Evolutionary conservation across 1,140 invertebrate species (phyloP), one percentile per base, ranked within the genome.

Genomic region (Oedothorax gibbosus): DNA sequence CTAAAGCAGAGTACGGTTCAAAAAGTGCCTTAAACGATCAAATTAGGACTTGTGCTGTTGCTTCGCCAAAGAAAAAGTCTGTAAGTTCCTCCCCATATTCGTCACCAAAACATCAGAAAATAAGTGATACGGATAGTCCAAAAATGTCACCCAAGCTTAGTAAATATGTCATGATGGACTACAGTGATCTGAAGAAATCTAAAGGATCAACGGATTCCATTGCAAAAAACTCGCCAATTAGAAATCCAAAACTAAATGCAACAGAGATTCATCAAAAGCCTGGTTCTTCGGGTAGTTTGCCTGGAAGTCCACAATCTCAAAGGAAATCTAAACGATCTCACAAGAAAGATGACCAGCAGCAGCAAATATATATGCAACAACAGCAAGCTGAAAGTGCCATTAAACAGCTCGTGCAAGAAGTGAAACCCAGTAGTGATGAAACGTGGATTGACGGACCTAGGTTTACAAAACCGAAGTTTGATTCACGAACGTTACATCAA

Each of bases 361-460:
- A 7, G 89, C 90, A 10, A 87, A 87, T 0, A 51, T 71, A 51
- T 9, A 12, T 51, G 6, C 68, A 71, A 18, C 89, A 49, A 92
- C 35, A 50, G 21, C 89, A 64, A 49, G 71, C 87, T 91, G 86
- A 92, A 51, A 71, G 64, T 69, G 73, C 73, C 2, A 14, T 69
- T 35, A 78, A 78, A 53, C 49, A 62, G 35, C 49, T 78, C 7
- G 71, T 57, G 18, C 81, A 77, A 77, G 85, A 86, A 20, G 69
- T 54, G n/a, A 86, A 86, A 49, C 65, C 68, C 2, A 66, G 72
- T 87, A 93, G 92, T 86, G 96, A 97, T 87, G 97, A 98, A 88
- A 95, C 97, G 88, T 99, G 97, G 97, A 96, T 99, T 76, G 97
- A 99, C 91, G 97, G 97, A 2, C 97, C 97, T 0, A 93, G 95